Evolutionary conservation across 1,140 invertebrate genomes (phyloP).

Genomic region (Penaeus chinensis): DNA sequence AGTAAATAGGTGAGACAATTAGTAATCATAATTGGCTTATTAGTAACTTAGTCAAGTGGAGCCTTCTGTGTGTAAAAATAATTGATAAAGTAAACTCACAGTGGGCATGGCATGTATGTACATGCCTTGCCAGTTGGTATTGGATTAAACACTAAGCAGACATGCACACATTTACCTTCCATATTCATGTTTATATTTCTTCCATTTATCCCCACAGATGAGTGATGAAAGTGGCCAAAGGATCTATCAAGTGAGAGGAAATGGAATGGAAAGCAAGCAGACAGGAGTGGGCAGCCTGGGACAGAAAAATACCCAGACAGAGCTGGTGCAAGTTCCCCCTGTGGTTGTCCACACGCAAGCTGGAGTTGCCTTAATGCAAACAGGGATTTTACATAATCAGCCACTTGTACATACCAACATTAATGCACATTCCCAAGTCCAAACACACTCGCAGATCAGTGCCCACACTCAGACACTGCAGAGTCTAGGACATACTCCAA

Average conservation of each 20-base stretch:
- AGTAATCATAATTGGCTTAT: no score
- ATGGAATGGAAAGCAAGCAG: neutral
- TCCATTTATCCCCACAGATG: conserved; percentile 35
- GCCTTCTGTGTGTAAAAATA: no score
- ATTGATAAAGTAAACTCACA: no score
- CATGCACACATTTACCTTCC: no score
- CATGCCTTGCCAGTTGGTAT: no score
- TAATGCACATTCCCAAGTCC: conserved; percentile 40
- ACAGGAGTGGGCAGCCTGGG: neutral
- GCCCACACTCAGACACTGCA: conserved; percentile 26
- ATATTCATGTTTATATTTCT: no score
- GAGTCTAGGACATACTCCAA: neutral
- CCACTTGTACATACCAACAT: conserved; percentile 12
- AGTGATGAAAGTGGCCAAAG: conserved; percentile 40
- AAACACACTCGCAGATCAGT: conserved; percentile 9
- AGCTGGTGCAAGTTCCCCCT: neutral
- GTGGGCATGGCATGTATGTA: no score
- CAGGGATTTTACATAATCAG: conserved; percentile 17
- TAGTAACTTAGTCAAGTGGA: no score
- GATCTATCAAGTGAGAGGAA: conserved; percentile 21
- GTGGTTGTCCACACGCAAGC: conserved; percentile 14
- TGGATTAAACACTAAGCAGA: no score
- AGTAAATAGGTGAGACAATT: no score
- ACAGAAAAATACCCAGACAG: conserved; percentile 14
- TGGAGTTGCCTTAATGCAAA: conserved; percentile 17